Evolutionary conservation across 2,797 vertebrate genomes (phyloP).

Genomic region (Anniella stebbinsi): DNA sequence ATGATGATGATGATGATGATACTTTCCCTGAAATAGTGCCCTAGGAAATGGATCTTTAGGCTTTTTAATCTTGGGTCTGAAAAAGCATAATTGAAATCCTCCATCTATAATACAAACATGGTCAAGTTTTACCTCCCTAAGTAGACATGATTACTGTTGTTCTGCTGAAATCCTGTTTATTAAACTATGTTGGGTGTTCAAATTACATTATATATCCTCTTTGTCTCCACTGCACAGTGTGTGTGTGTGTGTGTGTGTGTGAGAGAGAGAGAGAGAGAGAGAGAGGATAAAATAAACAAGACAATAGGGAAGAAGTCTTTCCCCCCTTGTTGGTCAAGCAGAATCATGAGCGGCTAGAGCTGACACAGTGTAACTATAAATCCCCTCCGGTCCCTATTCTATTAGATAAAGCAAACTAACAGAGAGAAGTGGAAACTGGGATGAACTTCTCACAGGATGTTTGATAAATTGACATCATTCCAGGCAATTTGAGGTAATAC

Average conservation of each 20-base stretch:
- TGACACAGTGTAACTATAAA: slow-evolving; percentile 59
- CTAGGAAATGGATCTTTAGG: slow-evolving; percentile 57
- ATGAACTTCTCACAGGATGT: slow-evolving; percentile 64
- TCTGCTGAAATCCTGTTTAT: slow-evolving; percentile 52
- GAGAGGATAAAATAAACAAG: slow-evolving; percentile 59
- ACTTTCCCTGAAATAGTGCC: slow-evolving; percentile 16
- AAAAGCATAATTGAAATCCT: slow-evolving; percentile 71
- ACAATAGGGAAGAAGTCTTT: slow-evolving; percentile 41
- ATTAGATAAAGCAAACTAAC: slow-evolving; percentile 70
- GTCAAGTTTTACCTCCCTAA: slow-evolving; percentile 60
- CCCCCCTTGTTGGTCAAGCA: slow-evolving; percentile 25
- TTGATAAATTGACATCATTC: slow-evolving; percentile 75
- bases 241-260: neutral
- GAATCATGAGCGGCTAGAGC: slow-evolving; percentile 57
- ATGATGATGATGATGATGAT: slow-evolving; percentile 21
- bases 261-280: neutral
- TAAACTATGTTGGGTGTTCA: slow-evolving; percentile 61
- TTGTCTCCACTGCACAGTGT: slow-evolving; percentile 29
- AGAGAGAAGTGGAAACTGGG: slow-evolving; percentile 57
- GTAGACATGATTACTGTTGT: slow-evolving; percentile 57
- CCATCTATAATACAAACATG: slow-evolving; percentile 65
- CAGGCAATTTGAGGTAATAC: slow-evolving; percentile 73
- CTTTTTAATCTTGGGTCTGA: slow-evolving; percentile 66
- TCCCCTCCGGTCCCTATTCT: slow-evolving; percentile 52
- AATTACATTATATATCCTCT: slow-evolving; percentile 62